A percentile compares a stretch with the other conserved stretches of the same genome.
These are phyloP conservation scores for Helogale parvula DNA, from an alignment of 2,113 vertebrate species.

Conservation along the genomic window DNA sequence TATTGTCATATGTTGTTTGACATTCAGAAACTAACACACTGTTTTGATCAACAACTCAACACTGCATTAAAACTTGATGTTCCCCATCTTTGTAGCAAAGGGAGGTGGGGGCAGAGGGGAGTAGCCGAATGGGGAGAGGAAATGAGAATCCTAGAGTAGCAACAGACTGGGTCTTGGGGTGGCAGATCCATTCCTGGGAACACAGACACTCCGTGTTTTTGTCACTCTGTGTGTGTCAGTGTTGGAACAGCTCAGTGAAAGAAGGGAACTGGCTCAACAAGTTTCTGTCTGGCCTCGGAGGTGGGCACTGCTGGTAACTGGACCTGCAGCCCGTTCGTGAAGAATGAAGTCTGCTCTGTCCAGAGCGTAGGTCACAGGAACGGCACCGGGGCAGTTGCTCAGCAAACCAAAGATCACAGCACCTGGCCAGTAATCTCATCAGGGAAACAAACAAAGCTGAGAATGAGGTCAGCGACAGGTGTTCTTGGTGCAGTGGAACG, in stretches of 20 bases:
- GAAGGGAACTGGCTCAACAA: conserved; percentile 34
- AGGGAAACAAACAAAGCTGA: conserved; percentile 54
- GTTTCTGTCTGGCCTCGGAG: conserved; percentile 18
- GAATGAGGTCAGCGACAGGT: conserved; percentile 36
- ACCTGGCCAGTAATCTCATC: conserved; percentile 19
- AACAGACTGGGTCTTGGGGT: conserved; percentile 65
- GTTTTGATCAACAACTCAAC: conserved; percentile 81
- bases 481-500: not conserved
- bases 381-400: not conserved
- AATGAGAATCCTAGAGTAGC: conserved; percentile 18
- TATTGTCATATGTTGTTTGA: conserved; percentile 83
- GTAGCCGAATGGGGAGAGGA: not conserved
- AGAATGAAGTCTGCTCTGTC: not conserved
- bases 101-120: conserved; percentile 35
- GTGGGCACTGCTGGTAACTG: conserved; percentile 50
- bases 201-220: conserved; percentile 69
- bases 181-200: conserved; percentile 62
- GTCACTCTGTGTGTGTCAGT: not conserved
- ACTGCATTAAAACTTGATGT: conserved; percentile 82
- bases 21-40: conserved; percentile 77
- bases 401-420: not conserved
- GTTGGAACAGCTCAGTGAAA: conserved; percentile 38
- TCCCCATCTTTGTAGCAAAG: conserved; percentile 74
- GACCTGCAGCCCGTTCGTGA: not conserved
- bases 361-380: conserved; percentile 41